These are phyloP conservation scores for Arothron firmamentum DNA, from an alignment of 2,113 vertebrate species.

Conservation along the genomic window DNA sequence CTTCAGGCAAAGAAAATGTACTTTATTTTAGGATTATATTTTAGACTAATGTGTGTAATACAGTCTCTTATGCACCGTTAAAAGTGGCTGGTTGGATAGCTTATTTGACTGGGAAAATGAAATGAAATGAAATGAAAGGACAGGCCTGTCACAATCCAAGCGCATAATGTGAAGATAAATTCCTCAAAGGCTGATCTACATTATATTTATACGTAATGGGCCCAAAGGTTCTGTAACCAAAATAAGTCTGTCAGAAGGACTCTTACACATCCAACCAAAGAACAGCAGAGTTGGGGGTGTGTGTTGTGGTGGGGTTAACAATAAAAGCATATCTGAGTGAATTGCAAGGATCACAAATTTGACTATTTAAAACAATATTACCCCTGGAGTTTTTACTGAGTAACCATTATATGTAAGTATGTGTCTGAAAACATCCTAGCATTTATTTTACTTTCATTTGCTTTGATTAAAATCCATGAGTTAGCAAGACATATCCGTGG, in stretches of 20 bases:
- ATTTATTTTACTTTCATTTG: too few relatives aligned
- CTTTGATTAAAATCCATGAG: too few relatives aligned
- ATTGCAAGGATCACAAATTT: too few relatives aligned
- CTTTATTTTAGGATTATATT: not conserved
- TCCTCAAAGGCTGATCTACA: conserved; percentile 55
- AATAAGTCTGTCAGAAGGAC: conserved; percentile 59
- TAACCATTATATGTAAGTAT: too few relatives aligned
- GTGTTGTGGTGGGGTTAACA: not conserved
- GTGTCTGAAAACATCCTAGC: too few relatives aligned
- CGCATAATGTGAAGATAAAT: conserved; percentile 50
- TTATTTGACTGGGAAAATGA: conserved; percentile 47
- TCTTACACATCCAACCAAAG: conserved; percentile 29
- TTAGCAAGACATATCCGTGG: too few relatives aligned
- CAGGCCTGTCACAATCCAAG: conserved; percentile 54
- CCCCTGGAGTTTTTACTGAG: too few relatives aligned
- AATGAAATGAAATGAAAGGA: conserved; percentile 51
- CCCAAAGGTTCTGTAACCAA: conserved; percentile 54
- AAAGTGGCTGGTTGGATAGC: conserved; percentile 34
- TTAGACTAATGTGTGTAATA: conserved; percentile 5
- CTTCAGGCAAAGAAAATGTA: conserved; percentile 15
- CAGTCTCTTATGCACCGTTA: conserved; percentile 25
- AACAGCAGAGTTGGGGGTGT: not conserved
- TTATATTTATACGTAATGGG: conserved; percentile 55
- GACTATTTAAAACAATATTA: too few relatives aligned
- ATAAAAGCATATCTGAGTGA: not conserved